Evolutionary conservation across 2,113 vertebrate genomes (phyloP).

Genomic region (Dicrurus megarhynchus): DNA sequence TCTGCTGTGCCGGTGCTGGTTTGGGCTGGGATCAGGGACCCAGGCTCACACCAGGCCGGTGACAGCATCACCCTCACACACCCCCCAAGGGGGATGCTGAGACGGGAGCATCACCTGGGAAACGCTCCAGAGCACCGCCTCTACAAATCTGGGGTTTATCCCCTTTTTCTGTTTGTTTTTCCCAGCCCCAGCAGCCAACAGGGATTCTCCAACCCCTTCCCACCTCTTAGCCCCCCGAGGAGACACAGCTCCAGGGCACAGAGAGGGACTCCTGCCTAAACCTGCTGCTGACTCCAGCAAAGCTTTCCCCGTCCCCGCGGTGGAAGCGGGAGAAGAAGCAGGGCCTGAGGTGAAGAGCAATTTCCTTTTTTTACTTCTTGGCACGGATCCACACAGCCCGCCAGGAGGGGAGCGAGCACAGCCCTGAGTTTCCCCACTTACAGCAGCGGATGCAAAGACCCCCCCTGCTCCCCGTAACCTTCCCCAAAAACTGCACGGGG

Average conservation of each 20-base stretch:
- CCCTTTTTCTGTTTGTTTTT: background rate
- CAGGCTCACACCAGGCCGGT: fast-evolving
- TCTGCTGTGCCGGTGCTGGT: background rate
- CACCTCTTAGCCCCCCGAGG: background rate
- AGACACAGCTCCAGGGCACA: fast-evolving
- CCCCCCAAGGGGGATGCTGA: fast-evolving
- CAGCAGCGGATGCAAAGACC: background rate
- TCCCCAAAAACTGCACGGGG: fast-evolving
- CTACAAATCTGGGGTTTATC: background rate
- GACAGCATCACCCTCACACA: background rate
- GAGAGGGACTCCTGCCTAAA: background rate
- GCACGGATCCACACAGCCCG: background rate
- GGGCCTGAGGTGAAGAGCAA: background rate
- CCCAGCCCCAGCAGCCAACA: background rate
- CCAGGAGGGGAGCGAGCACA: fast-evolving
- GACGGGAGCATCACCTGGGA: background rate
- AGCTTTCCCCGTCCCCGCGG: background rate
- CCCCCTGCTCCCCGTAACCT: background rate
- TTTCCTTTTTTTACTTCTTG: background rate
- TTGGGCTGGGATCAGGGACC: background rate
- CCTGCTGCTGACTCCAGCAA: background rate
- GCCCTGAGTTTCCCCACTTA: background rate
- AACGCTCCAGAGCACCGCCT: background rate
- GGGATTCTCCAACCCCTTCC: background rate
- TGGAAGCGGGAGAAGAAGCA: background rate